phyloP scores from a whole-genome alignment of 2,888 invertebrate species.

The Cataglyphis altisquamis region DNA sequence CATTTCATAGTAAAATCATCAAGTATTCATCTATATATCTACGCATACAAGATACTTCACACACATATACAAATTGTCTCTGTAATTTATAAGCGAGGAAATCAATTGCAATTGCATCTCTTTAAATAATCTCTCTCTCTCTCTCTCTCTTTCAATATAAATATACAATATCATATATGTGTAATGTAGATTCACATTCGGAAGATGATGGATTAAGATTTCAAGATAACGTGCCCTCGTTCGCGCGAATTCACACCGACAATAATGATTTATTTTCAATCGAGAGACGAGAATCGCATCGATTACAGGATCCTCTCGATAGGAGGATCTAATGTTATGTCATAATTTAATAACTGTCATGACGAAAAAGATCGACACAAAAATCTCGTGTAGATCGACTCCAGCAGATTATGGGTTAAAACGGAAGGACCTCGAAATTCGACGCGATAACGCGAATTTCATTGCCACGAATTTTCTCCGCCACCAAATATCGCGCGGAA shows the following conservation, averaged over 20 bases:
- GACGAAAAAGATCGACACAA: constrained; percentile 37
- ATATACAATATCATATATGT: too few relatives aligned
- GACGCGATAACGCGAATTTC: constrained; percentile 57
- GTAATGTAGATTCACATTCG: background rate
- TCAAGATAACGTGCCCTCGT: constrained; percentile 36
- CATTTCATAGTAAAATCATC: constrained; percentile 4
- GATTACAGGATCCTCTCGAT: constrained; percentile 6
- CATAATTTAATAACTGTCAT: constrained; percentile 61
- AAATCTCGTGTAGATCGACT: constrained; percentile 61
- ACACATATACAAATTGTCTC: background rate
- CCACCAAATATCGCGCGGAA: constrained; percentile 13
- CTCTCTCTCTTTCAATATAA: background rate
- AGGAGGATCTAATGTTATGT: constrained; percentile 43
- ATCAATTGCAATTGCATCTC: background rate
- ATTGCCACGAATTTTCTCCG: constrained; percentile 26
- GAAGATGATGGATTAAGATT: constrained; percentile 61
- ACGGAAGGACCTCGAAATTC: background rate
- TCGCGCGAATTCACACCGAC: constrained; percentile 2
- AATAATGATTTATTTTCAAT: constrained; percentile 68
- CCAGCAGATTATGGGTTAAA: too few relatives aligned
- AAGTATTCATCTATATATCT: background rate
- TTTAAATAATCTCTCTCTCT: constrained; percentile 3
- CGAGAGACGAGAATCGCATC: constrained; percentile 43
- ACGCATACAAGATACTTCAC: background rate
- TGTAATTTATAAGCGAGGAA: constrained; percentile 12